Evolutionary conservation across 2,113 vertebrate genomes (phyloP), one percentile per base, ranked within the genome.

Genomic region (Hippocampus barbouri): DNA sequence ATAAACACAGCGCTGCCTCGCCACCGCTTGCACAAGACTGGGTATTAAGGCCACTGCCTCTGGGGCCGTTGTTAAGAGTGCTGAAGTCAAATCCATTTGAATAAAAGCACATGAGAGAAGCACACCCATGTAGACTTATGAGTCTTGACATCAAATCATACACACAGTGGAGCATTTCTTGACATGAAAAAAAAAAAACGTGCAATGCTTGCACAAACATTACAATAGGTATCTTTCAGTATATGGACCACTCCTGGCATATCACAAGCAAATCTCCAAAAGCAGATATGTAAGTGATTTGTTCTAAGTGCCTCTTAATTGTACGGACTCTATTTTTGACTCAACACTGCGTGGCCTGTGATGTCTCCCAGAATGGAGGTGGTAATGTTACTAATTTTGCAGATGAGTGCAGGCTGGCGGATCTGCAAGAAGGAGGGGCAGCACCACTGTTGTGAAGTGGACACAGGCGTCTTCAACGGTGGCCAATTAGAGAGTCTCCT

Each of bases 11-110:
- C 9, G 5, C 15, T 6, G 18, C 30, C 18, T 41, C 1, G 9
- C 64, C 49, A n/a, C 2, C 11, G 27, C 25, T 67, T 53, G 66
- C 47, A 30, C 23, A 41, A 60, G 43, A 54, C 65, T 21, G 54
- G 6, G 15, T 47, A 20, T 38, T 43, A 61, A 61, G 25, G 34
- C 72, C 30, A 53, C 16, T 20, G 43, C 45, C 45, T 73, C n/a
- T 53, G 45, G n/a, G 56, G 47, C 38, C 23, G 62, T 18, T 75
- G 43, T 56, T 56, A 56, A 56, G 47, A 51, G 20, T 43, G 8
- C 20, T 34, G 18, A 15, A 66, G 23, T 54, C 66, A 68, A 82
- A 75, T 57, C 41, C 20, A 47, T 62, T 40, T 67, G 4, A 63
- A 72, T 49, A 38, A 14, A 71, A 10, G n/a, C 62, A 11, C 25